Conservation (phyloP, 2,888 invertebrate species). For the Metallyticus violacea region DNA sequence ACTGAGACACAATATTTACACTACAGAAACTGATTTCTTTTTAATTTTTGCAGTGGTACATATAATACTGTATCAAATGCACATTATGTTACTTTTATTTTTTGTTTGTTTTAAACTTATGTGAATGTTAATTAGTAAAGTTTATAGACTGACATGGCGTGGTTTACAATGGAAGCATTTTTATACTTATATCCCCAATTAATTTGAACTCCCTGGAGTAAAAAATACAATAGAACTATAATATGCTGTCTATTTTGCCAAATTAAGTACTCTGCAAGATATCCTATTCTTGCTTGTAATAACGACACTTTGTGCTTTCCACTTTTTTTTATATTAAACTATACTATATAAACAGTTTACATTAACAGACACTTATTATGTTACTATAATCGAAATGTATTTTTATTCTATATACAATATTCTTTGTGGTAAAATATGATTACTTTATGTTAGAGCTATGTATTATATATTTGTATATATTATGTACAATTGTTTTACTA, state of each 20-base stretch:
- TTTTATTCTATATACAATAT: conserved; percentile 8
- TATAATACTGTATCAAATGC: conserved; percentile 14
- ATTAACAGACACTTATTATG: background rate
- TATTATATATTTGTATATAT: background rate
- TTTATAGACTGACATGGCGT: background rate
- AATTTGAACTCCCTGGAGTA: no score
- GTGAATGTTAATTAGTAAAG: background rate
- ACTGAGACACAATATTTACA: background rate
- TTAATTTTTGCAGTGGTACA: background rate
- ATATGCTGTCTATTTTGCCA: no score
- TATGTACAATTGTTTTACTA: conserved; percentile 4
- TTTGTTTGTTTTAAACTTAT: no score
- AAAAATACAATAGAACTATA: no score
- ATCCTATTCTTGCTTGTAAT: no score
- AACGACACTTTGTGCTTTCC: no score
- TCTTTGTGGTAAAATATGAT: conserved; percentile 12
- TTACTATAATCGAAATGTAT: background rate
- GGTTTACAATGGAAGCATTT: background rate
- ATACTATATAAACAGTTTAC: no score
- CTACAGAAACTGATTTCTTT: background rate
- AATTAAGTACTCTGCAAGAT: no score
- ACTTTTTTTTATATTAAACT: no score
- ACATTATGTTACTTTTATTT: no score
- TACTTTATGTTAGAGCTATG: background rate
- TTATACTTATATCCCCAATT: background rate